These are phyloP conservation scores for Eupithecia abbreviata DNA, from an alignment of 2,888 invertebrate species.

Conservation along the genomic window DNA sequence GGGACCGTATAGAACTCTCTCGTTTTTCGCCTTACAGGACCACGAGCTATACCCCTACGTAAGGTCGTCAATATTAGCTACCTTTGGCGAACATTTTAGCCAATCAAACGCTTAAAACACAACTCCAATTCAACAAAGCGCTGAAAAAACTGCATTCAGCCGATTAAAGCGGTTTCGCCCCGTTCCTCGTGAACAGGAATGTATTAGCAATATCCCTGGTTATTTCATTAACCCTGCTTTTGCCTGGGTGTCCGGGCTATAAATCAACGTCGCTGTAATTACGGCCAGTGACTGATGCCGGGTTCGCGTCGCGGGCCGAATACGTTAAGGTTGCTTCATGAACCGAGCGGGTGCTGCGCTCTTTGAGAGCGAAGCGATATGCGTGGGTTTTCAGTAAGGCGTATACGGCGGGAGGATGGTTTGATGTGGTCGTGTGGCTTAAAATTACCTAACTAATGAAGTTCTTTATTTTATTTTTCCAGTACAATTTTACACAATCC, in stretches of 20 bases:
- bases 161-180: slow-evolving; percentile 14
- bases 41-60: background rate
- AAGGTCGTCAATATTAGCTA: background rate
- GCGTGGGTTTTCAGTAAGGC: background rate
- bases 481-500: too few relatives aligned
- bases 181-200: slow-evolving; percentile 37
- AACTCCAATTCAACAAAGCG: background rate
- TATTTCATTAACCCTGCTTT: slow-evolving; percentile 54
- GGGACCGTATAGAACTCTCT: background rate
- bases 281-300: slow-evolving; percentile 47
- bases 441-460: too few relatives aligned
- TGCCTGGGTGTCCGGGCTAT: slow-evolving; percentile 51
- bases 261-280: slow-evolving; percentile 58
- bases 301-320: slow-evolving; percentile 39
- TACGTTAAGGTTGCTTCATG: slow-evolving; percentile 28
- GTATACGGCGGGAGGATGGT: too few relatives aligned
- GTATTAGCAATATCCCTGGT: slow-evolving; percentile 49
- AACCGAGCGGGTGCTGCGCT: slow-evolving; percentile 10
- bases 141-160: background rate
- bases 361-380: slow-evolving; percentile 15
- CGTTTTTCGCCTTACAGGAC: background rate
- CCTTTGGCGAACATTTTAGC: background rate
- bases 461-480: too few relatives aligned
- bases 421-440: too few relatives aligned
- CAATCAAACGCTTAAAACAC: background rate